A percentile compares a stretch with the other conserved stretches of the same genome.
phyloP scores from a whole-genome alignment of 2,797 vertebrate species.

The Lagorchestes hirsutus region DNA sequence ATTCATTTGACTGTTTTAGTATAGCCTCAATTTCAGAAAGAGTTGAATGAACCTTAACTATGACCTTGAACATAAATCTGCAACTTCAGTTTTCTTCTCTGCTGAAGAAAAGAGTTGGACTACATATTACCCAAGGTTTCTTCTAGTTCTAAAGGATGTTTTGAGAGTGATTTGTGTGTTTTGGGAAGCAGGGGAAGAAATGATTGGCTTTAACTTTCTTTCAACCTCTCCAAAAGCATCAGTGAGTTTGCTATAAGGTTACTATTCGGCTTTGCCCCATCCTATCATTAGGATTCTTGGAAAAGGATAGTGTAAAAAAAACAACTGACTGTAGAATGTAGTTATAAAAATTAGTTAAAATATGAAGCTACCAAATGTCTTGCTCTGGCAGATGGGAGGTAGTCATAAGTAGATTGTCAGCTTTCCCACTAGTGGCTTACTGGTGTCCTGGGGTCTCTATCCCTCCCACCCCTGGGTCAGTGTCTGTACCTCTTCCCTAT shows the following conservation, averaged over 20 bases:
- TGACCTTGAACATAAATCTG: too few relatives aligned
- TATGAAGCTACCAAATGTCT: neutral
- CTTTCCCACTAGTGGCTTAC: neutral
- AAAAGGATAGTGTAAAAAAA: neutral
- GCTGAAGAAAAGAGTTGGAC: too few relatives aligned
- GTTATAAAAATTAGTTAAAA: neutral
- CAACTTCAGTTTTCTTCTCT: too few relatives aligned
- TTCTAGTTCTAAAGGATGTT: too few relatives aligned
- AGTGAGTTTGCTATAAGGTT: neutral
- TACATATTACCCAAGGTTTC: too few relatives aligned
- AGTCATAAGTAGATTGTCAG: neutral
- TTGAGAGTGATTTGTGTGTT: too few relatives aligned
- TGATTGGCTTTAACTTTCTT: neutral
- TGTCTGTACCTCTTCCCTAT: too few relatives aligned
- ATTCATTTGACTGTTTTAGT: neutral
- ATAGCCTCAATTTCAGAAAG: neutral
- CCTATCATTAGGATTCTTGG: neutral
- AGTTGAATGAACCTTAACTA: too few relatives aligned
- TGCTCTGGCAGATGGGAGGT: neutral
- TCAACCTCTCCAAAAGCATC: neutral
- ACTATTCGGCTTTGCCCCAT: neutral
- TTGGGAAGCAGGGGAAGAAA: neutral
- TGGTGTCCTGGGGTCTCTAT: too few relatives aligned
- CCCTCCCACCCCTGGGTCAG: too few relatives aligned
- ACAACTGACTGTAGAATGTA: neutral